Conservation (phyloP, 2,888 invertebrate genomes). For the Anorthoa munda region DNA sequence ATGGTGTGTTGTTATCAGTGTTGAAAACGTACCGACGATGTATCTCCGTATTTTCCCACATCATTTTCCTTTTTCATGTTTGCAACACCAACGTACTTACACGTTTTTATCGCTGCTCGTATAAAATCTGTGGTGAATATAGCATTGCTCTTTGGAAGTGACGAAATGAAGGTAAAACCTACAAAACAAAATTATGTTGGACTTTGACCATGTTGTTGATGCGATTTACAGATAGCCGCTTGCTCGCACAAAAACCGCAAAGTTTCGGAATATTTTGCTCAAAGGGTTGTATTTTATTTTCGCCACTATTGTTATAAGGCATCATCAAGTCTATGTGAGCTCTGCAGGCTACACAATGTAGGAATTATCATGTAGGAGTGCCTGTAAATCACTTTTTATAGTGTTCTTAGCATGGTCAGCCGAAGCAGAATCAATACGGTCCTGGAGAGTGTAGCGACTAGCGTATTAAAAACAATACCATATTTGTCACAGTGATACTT, state of each 20-base stretch:
- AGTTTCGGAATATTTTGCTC: constrained; percentile 79
- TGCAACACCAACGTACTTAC: constrained; percentile 45
- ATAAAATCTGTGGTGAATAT: constrained; percentile 47
- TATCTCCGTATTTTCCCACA: constrained; percentile 37
- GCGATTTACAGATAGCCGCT: constrained; percentile 75
- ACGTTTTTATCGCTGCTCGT: constrained; percentile 50
- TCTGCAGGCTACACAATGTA: constrained; percentile 78
- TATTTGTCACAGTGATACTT: constrained; percentile 70
- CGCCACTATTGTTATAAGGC: constrained; percentile 77
- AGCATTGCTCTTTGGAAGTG: constrained; percentile 44
- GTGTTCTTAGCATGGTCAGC: constrained; percentile 40
- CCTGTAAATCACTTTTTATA: constrained; percentile 70
- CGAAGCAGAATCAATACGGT: constrained; percentile 37
- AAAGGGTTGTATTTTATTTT: constrained; percentile 79
- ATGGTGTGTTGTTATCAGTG: constrained; percentile 53
- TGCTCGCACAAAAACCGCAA: constrained; percentile 80
- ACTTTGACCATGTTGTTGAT: constrained; percentile 72
- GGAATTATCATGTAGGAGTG: constrained; percentile 65
- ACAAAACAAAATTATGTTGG: constrained; percentile 59
- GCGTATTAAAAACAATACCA: constrained; percentile 74
- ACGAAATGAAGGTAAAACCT: constrained; percentile 65
- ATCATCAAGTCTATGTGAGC: constrained; percentile 68
- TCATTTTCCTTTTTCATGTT: constrained; percentile 29
- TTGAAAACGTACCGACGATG: constrained; percentile 42
- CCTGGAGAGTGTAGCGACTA: constrained; percentile 53